Base-by-base conservation (phyloP, 2,888 invertebrate genomes). In the Apantesis nais region DNA sequence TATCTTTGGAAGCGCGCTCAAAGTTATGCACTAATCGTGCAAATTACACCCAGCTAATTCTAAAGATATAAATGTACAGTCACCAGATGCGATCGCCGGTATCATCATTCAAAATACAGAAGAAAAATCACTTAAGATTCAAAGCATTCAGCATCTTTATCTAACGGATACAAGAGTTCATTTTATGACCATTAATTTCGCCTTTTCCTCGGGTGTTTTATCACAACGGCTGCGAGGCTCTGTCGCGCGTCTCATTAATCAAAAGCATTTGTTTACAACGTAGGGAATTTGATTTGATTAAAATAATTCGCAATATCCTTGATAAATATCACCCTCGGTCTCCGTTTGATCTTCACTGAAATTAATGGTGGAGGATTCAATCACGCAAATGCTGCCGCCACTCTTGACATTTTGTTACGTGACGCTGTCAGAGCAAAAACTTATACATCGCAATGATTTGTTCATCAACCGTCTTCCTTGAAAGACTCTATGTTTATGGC, bases 271-370 rank as follows among this genome's bases (percentile, higher is more conserved):
- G 95, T 95, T 95, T 95, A 95, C 94, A 95, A 94, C 92, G 94
- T 92, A 94, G 94, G 93, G 94, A 95, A 94, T 95, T 94, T 94
- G 94, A 95, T 94, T 95, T 95, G 94, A 95, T 95, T 95, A 95
- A 94, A 95, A 95, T 95, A 95, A 94, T 95, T 93, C 94, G 94
- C 94, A 95, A 95, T 94, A 95, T 95, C 95, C 94, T 94, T 95
- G 94, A 94, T 95, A 95, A 94, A 94, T 95, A 95, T 94, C 94
- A 94, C 95, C 94, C 94, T 93, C 94, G 90, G 90, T 94, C 94
- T 94, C 86, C 94, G 95, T 95, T 95, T 95, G 95, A 95, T 95
- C 95, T 93, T 93, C 89, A 84, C 86, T 89, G 87, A 93, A 95
- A 95, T 94, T 95, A 94, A 94, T 95, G 95, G 93, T 91, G 85